A percentile compares a stretch with the other conserved stretches of the same genome.
These are phyloP conservation scores for Dichetophora obliterata DNA, from an alignment of 2,888 invertebrate genomes.

Conservation along the genomic window DNA sequence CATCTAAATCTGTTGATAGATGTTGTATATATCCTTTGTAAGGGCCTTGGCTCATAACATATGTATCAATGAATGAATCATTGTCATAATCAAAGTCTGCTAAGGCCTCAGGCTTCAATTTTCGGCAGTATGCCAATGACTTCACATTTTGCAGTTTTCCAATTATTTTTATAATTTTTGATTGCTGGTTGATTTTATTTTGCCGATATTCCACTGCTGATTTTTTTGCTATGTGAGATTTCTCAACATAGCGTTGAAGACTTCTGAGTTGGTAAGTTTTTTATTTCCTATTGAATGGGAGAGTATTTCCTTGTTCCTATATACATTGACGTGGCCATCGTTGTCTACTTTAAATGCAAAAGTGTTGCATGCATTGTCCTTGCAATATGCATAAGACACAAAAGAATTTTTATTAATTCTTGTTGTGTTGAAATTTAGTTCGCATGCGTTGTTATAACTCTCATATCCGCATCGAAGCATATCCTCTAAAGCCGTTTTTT, in stretches of 20 bases:
- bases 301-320: background rate
- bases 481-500: background rate
- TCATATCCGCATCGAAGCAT: background rate
- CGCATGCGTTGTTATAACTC: background rate
- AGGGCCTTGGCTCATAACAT: background rate
- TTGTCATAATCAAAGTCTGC: constrained; percentile 8
- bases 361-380: background rate
- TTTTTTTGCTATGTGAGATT: background rate
- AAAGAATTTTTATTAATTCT: constrained; percentile 14
- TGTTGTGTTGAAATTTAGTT: constrained; percentile 5
- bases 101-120: background rate
- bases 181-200: background rate
- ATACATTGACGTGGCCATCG: background rate
- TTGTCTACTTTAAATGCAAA: background rate
- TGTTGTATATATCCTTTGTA: background rate
- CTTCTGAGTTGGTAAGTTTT: background rate
- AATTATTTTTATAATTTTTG: background rate
- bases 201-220: background rate
- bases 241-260: background rate
- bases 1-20: too few relatives aligned
- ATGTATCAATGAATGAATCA: constrained; percentile 3
- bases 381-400: constrained; percentile 11
- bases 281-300: background rate
- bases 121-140: background rate
- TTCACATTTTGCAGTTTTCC: background rate